Evolutionary conservation across 2,888 invertebrate species (phyloP).

Genomic region (Cyrtodaria siliqua): DNA sequence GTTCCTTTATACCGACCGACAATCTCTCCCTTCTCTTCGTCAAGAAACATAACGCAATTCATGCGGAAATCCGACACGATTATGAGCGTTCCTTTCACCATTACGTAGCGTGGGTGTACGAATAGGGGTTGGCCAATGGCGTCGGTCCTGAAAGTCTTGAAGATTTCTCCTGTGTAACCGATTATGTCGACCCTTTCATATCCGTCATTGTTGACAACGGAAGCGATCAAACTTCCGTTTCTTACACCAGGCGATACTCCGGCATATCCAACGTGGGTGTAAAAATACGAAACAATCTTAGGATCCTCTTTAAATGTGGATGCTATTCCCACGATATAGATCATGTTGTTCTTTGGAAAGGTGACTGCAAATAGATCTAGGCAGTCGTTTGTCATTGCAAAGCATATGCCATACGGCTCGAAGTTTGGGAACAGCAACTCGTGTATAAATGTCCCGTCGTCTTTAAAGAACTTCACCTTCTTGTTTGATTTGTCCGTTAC

Average conservation of each 20-base stretch:
- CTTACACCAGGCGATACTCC: conserved; percentile 13
- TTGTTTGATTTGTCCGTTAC: conserved; percentile 38
- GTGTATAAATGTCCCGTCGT: conserved; percentile 20
- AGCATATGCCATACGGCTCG: conserved; percentile 26
- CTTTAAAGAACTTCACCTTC: conserved; percentile 40
- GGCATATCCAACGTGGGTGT: conserved; percentile 21
- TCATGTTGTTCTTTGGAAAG: conserved; percentile 16
- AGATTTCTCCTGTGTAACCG: conserved; percentile 1
- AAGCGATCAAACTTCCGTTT: neutral
- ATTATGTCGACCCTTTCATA: conserved; percentile 32
- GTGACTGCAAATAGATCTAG: conserved; percentile 16
- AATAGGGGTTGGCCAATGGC: conserved; percentile 10
- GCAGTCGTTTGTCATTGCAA: neutral
- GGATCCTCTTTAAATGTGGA: neutral
- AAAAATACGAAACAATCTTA: neutral
- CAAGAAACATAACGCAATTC: conserved; percentile 25
- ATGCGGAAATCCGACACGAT: conserved; percentile 40
- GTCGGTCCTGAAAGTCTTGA: conserved; percentile 7
- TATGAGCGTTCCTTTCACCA: neutral
- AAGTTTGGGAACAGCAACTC: conserved; percentile 23
- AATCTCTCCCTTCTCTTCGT: conserved; percentile 11
- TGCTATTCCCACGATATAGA: conserved; percentile 12
- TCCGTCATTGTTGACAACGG: conserved; percentile 9
- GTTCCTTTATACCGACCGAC: conserved; percentile 27
- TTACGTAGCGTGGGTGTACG: conserved; percentile 29